Conservation (phyloP, 2,888 invertebrate species). For the Ichneumoninae sp. region DNA sequence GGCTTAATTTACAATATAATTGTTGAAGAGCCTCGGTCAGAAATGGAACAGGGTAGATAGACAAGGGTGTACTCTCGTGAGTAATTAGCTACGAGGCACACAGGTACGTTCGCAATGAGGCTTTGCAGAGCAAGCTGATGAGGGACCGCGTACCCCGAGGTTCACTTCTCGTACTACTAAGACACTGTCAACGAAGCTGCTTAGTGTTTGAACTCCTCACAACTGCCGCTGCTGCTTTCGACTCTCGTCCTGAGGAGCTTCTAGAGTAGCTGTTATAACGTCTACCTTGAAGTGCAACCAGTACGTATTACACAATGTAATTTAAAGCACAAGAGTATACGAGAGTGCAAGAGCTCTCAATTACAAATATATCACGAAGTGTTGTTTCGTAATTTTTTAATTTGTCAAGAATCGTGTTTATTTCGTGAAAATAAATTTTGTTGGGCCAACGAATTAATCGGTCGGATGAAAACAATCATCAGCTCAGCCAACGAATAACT, state of each 20-base stretch:
- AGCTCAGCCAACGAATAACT: too few relatives aligned
- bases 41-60: not conserved
- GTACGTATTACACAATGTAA: not conserved
- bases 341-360: not conserved
- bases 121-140: slow-evolving; percentile 30
- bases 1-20: not conserved
- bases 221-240: slow-evolving; percentile 27
- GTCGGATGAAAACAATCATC: too few relatives aligned
- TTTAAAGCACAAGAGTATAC: not conserved
- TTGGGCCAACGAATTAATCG: too few relatives aligned
- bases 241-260: slow-evolving; percentile 19
- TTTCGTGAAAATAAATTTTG: too few relatives aligned
- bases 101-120: slow-evolving; percentile 25
- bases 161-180: slow-evolving; percentile 12
- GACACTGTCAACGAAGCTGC: slow-evolving; percentile 41
- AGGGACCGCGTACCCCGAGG: slow-evolving; percentile 10
- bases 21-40: not conserved
- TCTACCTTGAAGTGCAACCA: not conserved
- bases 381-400: not conserved
- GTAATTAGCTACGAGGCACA: slow-evolving; percentile 46
- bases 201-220: slow-evolving; percentile 50
- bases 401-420: too few relatives aligned
- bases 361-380: not conserved
- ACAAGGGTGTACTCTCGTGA: slow-evolving; percentile 3
- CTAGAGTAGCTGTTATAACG: slow-evolving; percentile 40